Conservation (phyloP, 2,113 vertebrate species). For the Muntiacus reevesi region DNA sequence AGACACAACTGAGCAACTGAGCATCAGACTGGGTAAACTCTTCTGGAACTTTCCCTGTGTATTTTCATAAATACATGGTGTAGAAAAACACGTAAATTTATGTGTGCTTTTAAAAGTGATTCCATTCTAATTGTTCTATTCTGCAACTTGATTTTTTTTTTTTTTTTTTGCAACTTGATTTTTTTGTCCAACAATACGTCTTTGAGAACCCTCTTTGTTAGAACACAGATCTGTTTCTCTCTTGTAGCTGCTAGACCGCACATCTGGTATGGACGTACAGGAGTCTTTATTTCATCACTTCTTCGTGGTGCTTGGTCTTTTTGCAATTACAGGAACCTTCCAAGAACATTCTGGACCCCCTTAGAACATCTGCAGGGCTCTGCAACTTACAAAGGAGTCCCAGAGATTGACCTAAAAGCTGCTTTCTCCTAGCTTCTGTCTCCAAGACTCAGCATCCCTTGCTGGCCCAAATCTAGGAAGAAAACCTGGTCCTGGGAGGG, state of each 20-base stretch:
- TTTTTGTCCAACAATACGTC: background rate
- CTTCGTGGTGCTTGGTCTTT: background rate
- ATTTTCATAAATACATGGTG: background rate
- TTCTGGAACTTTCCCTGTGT: background rate
- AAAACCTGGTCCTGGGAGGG: background rate
- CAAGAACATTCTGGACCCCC: background rate
- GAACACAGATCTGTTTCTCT: background rate
- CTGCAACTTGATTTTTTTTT: background rate
- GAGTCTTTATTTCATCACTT: background rate
- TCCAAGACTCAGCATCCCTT: background rate
- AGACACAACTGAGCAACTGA: background rate
- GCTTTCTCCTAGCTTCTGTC: background rate
- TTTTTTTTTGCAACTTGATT: background rate
- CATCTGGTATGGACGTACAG: background rate
- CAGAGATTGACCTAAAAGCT: background rate
- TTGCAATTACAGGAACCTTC: background rate
- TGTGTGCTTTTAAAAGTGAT: background rate
- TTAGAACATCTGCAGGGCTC: background rate
- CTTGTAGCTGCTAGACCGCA: background rate
- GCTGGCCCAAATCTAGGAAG: background rate
- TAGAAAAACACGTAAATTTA: background rate
- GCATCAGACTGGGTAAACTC: background rate
- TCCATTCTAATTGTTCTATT: background rate
- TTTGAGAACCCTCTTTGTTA: background rate
- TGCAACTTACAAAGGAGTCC: background rate